Evolutionary conservation across 2,113 vertebrate species (phyloP).

Genomic region (Coptodon rendalli): DNA sequence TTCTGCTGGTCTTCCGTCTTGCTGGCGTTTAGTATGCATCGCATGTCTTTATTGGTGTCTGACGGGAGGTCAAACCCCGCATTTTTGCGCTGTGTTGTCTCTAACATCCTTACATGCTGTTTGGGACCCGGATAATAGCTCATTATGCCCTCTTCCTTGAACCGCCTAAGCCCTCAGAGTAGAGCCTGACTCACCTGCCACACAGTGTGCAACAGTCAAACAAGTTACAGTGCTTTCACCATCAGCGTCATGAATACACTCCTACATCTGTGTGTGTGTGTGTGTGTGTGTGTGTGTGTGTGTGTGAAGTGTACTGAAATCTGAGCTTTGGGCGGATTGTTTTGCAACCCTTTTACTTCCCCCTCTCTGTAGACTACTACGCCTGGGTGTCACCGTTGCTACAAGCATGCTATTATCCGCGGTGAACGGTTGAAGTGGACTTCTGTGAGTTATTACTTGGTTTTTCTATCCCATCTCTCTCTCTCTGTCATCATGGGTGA

Average conservation of each 20-base stretch:
- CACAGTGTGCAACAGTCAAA: background rate
- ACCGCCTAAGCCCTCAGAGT: too few species aligned
- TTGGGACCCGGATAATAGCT: background rate
- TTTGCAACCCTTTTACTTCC: background rate
- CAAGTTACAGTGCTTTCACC: background rate
- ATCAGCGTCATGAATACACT: background rate
- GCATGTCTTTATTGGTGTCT: background rate
- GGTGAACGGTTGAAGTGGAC: background rate
- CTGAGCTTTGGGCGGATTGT: slow-evolving; percentile 5
- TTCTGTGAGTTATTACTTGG: background rate
- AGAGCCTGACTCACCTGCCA: background rate
- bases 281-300: background rate
- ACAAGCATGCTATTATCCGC: background rate
- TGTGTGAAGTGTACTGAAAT: background rate
- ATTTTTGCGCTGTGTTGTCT: background rate
- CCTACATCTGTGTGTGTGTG: background rate
- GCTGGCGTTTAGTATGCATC: background rate
- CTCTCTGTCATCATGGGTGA: slow-evolving; percentile 33
- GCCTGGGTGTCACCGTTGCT: background rate
- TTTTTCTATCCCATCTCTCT: background rate
- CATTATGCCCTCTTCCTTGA: background rate
- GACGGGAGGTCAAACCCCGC: background rate
- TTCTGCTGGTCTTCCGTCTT: background rate
- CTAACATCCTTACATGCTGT: background rate
- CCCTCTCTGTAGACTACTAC: background rate